phyloP scores from a whole-genome alignment of 2,888 invertebrate species.

The Eupithecia tripunctaria region DNA sequence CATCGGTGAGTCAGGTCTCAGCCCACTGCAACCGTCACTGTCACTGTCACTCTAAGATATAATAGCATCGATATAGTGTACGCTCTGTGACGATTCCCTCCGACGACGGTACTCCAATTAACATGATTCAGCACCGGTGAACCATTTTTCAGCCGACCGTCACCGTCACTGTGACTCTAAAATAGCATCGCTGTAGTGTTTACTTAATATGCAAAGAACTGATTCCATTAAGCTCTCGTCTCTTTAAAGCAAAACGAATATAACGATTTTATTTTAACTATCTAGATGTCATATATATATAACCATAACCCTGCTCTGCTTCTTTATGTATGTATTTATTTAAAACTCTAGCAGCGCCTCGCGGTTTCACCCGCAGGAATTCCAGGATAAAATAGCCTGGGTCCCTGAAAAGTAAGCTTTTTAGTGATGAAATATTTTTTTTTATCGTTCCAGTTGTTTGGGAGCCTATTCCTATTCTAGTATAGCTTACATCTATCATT shows the following conservation, averaged over 20 bases:
- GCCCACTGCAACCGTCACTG: background rate
- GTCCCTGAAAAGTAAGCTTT: no score
- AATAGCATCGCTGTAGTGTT: slow-evolving; percentile 75
- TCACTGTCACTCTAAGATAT: slow-evolving; percentile 1
- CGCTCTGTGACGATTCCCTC: slow-evolving; percentile 91
- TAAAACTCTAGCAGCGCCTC: no score
- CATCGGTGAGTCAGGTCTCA: slow-evolving; percentile 81
- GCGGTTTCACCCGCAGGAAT: no score
- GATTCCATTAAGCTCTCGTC: no score
- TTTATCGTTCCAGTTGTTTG: no score
- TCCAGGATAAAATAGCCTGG: no score
- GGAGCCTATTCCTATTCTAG: no score
- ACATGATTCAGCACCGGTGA: slow-evolving; percentile 91
- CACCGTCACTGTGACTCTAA: background rate
- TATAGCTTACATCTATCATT: no score
- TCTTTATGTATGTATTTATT: background rate
- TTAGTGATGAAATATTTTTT: no score
- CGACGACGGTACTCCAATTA: slow-evolving; percentile 92
- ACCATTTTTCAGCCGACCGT: background rate
- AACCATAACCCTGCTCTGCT: background rate
- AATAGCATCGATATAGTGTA: slow-evolving; percentile 81
- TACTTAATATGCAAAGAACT: no score
- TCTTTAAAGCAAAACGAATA: no score
- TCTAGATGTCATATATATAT: background rate
- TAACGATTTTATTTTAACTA: no score